Conservation (phyloP, 2,113 vertebrate species). For the Hippocampus comes region DNA sequence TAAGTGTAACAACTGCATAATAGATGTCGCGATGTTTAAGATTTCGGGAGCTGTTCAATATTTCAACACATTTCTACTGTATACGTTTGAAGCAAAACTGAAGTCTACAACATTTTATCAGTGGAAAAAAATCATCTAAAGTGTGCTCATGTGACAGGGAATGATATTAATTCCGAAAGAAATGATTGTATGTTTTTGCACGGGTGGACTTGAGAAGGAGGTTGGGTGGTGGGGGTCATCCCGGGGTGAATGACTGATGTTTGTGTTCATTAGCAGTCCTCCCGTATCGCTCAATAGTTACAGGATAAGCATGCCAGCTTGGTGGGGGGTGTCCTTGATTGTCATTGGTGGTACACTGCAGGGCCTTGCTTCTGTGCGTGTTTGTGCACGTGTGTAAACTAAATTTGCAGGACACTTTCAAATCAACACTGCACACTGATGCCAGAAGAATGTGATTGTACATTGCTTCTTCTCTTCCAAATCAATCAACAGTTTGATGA, state of each 20-base stretch:
- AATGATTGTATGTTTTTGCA: conserved; percentile 1
- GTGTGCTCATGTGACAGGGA: background rate
- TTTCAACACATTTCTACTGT: background rate
- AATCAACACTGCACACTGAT: conserved; percentile 29
- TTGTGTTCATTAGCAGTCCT: conserved; percentile 55
- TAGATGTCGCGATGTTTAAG: conserved; percentile 13
- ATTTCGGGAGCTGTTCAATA: background rate
- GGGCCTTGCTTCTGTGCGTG: conserved; percentile 26
- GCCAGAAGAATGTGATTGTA: conserved; percentile 24
- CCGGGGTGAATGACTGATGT: conserved; percentile 9
- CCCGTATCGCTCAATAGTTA: conserved; percentile 29
- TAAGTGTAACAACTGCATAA: conserved; percentile 16
- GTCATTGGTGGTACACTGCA: conserved; percentile 44
- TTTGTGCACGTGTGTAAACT: background rate
- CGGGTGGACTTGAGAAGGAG: background rate
- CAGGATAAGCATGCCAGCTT: conserved; percentile 42
- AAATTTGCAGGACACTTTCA: conserved; percentile 15
- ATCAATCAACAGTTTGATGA: conserved; percentile 23
- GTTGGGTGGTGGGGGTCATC: background rate
- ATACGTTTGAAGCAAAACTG: background rate
- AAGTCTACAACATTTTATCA: conserved; percentile 7
- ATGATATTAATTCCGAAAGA: background rate
- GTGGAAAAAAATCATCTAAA: background rate
- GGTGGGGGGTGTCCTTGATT: conserved; percentile 48
- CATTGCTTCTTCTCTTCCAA: conserved; percentile 11